Conservation (phyloP, 2,113 vertebrate genomes). For the Raja brachyura region DNA sequence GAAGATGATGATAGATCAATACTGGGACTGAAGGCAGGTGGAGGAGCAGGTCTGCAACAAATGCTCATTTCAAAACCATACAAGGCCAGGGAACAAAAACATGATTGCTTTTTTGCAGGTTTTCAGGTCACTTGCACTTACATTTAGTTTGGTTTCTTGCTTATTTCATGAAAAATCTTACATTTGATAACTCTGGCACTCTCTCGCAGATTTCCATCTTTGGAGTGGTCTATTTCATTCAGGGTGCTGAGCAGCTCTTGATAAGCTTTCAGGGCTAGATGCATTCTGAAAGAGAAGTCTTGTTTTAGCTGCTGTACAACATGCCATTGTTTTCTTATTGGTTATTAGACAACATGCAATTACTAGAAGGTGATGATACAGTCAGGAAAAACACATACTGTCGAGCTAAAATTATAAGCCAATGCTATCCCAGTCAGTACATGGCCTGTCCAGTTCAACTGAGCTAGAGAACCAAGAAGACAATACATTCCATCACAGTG, state of each 20-base stretch:
- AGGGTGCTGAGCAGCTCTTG: slow-evolving; percentile 85
- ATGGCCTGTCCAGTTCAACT: background rate
- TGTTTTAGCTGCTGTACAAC: background rate
- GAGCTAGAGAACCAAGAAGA: background rate
- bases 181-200: slow-evolving; percentile 86
- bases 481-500: background rate
- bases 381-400: background rate
- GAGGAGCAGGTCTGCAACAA: background rate
- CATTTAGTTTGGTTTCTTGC: background rate
- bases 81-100: background rate
- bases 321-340: background rate
- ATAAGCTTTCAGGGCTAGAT: slow-evolving; percentile 87
- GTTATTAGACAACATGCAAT: slow-evolving; percentile 13
- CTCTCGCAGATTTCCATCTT: slow-evolving; percentile 69
- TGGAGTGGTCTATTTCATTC: slow-evolving; percentile 82
- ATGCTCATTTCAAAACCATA: background rate
- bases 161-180: slow-evolving; percentile 51
- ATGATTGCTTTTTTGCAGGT: background rate
- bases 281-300: slow-evolving; percentile 67
- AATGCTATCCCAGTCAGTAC: background rate
- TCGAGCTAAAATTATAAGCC: background rate
- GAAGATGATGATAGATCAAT: background rate
- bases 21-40: background rate
- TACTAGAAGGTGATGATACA: background rate
- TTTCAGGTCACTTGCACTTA: background rate